Conservation (phyloP, 2,797 vertebrate species). For the Potorous gilbertii region DNA sequence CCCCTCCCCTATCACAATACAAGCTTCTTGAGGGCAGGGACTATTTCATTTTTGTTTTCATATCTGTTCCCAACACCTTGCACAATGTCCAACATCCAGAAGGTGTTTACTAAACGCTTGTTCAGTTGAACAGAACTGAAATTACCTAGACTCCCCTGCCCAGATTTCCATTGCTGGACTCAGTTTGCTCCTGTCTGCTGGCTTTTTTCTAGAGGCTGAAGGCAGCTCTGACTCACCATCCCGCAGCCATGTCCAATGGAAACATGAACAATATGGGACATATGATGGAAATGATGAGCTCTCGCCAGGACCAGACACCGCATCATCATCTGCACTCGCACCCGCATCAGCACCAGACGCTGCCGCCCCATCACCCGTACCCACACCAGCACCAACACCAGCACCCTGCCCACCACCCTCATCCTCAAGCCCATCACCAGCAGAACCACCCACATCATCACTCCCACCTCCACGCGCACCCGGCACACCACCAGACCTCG, state of each 20-base stretch:
- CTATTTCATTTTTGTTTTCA: background rate
- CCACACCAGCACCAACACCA: constrained; percentile 93
- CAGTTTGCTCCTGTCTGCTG: constrained; percentile 59
- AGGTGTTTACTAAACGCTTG: background rate
- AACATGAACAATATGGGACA: constrained; percentile 99
- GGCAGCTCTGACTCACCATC: constrained; percentile 96
- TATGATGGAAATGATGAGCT: constrained; percentile 99
- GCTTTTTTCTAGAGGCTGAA: constrained; percentile 94
- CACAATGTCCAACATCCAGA: background rate
- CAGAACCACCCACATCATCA: constrained; percentile 92
- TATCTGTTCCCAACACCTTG: background rate
- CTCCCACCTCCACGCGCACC: constrained; percentile 91
- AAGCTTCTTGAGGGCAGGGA: background rate
- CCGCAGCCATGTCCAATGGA: constrained; percentile 95
- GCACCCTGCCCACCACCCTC: constrained; percentile 87
- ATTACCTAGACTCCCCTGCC: background rate
- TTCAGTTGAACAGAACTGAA: background rate
- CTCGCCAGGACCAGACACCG: constrained; percentile 93
- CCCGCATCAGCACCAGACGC: constrained; percentile 93
- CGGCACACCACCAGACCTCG: constrained; percentile 94
- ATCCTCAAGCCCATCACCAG: constrained; percentile 90
- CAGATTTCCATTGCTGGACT: background rate
- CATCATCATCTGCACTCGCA: constrained; percentile 95
- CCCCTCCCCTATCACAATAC: background rate
- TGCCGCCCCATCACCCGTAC: constrained; percentile 94